These are phyloP conservation scores for Xyliphius kryptos DNA, from an alignment of 2,113 vertebrate genomes.

Conservation along the genomic window DNA sequence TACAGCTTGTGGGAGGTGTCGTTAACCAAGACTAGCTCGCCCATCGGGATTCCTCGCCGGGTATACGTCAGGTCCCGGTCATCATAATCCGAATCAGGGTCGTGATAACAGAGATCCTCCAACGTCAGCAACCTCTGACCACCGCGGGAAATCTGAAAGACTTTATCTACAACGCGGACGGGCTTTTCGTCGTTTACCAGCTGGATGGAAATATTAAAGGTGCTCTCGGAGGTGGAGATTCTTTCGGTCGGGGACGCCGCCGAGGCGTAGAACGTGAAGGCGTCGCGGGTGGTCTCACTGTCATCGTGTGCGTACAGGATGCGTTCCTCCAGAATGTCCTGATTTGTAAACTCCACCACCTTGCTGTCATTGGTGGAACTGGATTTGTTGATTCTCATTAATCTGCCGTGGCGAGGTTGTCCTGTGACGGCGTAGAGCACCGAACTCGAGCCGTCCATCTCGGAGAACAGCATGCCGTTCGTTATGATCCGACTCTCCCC, in stretches of 20 bases:
- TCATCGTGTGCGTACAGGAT: constrained; percentile 81
- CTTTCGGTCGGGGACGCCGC: constrained; percentile 44
- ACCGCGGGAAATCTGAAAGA: constrained; percentile 71
- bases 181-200: constrained; percentile 85
- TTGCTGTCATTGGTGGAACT: constrained; percentile 57
- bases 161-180: constrained; percentile 68
- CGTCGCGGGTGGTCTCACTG: constrained; percentile 73
- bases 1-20: constrained; percentile 72
- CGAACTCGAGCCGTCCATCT: constrained; percentile 55
- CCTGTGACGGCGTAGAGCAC: constrained; percentile 65
- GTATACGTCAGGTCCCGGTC: constrained; percentile 78
- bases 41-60: constrained; percentile 72
- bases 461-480: constrained; percentile 65
- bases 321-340: constrained; percentile 64
- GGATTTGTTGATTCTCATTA: constrained; percentile 63
- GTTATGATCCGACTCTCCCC: constrained; percentile 77
- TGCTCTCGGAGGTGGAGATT: constrained; percentile 49
- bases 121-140: constrained; percentile 72
- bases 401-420: constrained; percentile 69
- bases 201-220: constrained; percentile 70
- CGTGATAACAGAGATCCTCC: constrained; percentile 73
- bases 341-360: constrained; percentile 65
- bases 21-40: constrained; percentile 71
- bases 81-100: constrained; percentile 80
- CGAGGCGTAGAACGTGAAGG: constrained; percentile 65